Conservation (phyloP, 92 coral and sea anemone species). For the Epizoanthus fatuus region DNA sequence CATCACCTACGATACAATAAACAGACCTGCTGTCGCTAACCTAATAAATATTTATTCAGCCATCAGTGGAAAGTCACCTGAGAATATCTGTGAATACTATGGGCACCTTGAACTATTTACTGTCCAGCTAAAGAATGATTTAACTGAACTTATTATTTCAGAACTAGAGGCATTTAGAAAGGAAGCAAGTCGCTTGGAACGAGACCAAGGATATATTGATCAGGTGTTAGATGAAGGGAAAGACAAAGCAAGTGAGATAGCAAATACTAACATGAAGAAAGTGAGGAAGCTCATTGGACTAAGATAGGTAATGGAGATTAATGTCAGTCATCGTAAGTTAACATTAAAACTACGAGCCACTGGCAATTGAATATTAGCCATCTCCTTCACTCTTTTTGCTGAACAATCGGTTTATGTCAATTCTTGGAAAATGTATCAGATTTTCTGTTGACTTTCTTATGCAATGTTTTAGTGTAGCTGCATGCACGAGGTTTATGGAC, state of each 20-base stretch:
- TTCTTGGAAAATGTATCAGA: no score
- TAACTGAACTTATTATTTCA: constrained; percentile 72
- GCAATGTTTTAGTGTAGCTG: no score
- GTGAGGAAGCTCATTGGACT: constrained; percentile 74
- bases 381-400: no score
- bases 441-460: no score
- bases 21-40: constrained; percentile 83
- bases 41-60: constrained; percentile 79
- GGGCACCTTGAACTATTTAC: constrained; percentile 67
- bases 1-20: constrained; percentile 71
- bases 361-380: no score
- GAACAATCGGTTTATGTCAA: no score
- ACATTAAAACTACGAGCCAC: neutral
- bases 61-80: constrained; percentile 60
- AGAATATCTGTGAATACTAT: constrained; percentile 67
- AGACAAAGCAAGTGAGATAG: constrained; percentile 59
- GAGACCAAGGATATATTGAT: constrained; percentile 61
- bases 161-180: constrained; percentile 56
- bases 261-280: constrained; percentile 49
- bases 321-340: neutral
- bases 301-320: constrained; percentile 17
- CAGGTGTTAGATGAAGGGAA: constrained; percentile 65
- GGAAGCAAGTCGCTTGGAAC: constrained; percentile 41
- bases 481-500: no score
- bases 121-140: constrained; percentile 68